Evolutionary conservation across 2,113 vertebrate genomes (phyloP), one percentile per base, ranked within the genome.

Genomic region (Deroptyus accipitrinus): DNA sequence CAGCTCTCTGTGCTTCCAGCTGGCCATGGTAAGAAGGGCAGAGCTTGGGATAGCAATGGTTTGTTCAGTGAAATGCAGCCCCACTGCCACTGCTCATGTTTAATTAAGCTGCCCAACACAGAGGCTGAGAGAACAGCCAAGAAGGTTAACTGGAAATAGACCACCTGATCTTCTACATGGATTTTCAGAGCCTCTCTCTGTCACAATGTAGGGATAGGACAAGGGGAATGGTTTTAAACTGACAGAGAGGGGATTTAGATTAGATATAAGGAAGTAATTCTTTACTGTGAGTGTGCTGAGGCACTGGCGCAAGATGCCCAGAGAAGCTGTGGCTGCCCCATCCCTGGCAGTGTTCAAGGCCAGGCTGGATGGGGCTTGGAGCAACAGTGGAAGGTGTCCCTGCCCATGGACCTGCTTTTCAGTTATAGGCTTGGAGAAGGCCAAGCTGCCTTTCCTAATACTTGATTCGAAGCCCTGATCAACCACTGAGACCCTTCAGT

Each of bases 21-120:
- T 42, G 72, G 3, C 17, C 4, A 0, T 33, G 5, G 37, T 31
- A 42, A 64, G 35, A 25, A 44, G n/a, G 25, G 15, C 22, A 67
- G 37, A 2, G 2, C 30, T 1, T 0, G 13, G 48, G 24, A 17
- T 9, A 10, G 41, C 7, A 13, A 49, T 4, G 25, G 14, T 42
- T 67, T 89, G 31, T 51, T 78, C 13, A 27, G 13, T 44, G 20
- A 70, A 52, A 74, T 20, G 28, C 41, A 51, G 25, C 9, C 46
- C 11, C 25, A 7, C 6, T 63, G 64, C 14, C 24, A 11, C 19
- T 64, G 28, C 23, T 54, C 6, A 1, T 15, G 11, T 63, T 66
- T 67, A 74, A 41, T 78, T 77, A 19, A 13, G 20, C n/a, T 70
- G 46, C 28, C 48, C 54, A 52, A 22, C 24, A 30, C 31, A 14